Base-by-base conservation (phyloP, 2,888 invertebrate species). In the Drosophila fulvimacula region DNA sequence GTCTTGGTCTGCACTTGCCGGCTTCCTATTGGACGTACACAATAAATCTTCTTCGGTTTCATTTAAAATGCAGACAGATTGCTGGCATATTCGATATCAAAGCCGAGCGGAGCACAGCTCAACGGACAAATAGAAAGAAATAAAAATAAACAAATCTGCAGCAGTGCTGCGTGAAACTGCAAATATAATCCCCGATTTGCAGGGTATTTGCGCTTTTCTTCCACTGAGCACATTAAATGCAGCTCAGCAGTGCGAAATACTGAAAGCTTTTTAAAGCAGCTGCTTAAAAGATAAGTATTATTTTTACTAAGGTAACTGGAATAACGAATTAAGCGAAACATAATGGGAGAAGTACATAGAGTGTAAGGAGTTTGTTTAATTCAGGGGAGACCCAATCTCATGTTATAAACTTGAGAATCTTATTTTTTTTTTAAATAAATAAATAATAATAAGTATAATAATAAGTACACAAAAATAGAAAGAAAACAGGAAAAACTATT, bases 21-120 rank as follows among this genome's bases (percentile, higher is more conserved):
- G 56, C 7, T 58, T 30, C 24, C 46, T 24, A 67, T 66, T 65
- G 67, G 69, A 81, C 75, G 69, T 46, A 59, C 66, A 75, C 80
- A 73, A 86, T 86, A 86, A 86, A 86, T 86, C 88, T 89, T 87
- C 78, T 84, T 89, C 67, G 85, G 80, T 89, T 87, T 80, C 88
- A 79, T 69, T 86, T 80, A 76, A 81, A 81, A 82, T 73, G 80
- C 88, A 89, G 80, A 89, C 85, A 87, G 89, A 86, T 89, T 86
- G 85, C 88, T 75, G 62, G 89, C 85, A 84, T 87, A 80, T 87
- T 61, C 68, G 69, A 86, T 86, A 73, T 88, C 78, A 73, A 71
- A 74, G 77, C 46, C 2, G 27, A 30, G 46, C 27, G 27, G n/a
- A n/a, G 17, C 17, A 58, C 48, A 68, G 69, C 59, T 72, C 62